Evolutionary conservation across 2,113 vertebrate species (phyloP), one percentile per base, ranked within the genome.

Genomic region (Syrmaticus mikado): DNA sequence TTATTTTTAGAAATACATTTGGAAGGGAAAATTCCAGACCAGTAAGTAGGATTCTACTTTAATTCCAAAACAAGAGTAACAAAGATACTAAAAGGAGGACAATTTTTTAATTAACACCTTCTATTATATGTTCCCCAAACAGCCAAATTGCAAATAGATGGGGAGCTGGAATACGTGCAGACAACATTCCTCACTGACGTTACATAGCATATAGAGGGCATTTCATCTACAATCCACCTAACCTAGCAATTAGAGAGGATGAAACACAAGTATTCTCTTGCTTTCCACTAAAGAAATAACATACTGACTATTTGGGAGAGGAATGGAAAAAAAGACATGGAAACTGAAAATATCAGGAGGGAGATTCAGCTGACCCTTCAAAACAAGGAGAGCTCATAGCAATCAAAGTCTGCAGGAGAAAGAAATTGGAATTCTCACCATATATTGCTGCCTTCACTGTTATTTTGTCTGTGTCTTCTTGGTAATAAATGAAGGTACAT

Each of bases 11-110:
- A 72, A 71, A 77, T 36, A 10, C 12, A 81, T 83, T 65, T 32
- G 68, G 38, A 92, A 85, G n/a, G 32, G 84, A 92, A 92, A 85
- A 57, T 76, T 90, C 91, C 89, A 87, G 93, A 55, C 3, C 11
- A n/a, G 46, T 48, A 77, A 82, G 74, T 1, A 0, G 65, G 38
- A 60, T 73, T 78, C 60, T 80, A 72, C 28, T 12, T 66, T 32
- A 87, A 32, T 17, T 85, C 89, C 71, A 64, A 76, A 91, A 72
- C 1, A 9, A 30, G 21, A 55, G 46, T 32, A 67, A 82, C 77
- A 53, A 32, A 68, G 53, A 34, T 46, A 73, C 62, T 34, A 32
- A 48, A 58, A 85, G 67, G 67, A 77, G 24, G 30, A 87, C 77
- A 80, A 16, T 27, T 55, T 87, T 61, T 90, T 77, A 77, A 77